Evolutionary conservation across 2,888 invertebrate genomes (phyloP).

Genomic region (Ophioninae sp.): DNA sequence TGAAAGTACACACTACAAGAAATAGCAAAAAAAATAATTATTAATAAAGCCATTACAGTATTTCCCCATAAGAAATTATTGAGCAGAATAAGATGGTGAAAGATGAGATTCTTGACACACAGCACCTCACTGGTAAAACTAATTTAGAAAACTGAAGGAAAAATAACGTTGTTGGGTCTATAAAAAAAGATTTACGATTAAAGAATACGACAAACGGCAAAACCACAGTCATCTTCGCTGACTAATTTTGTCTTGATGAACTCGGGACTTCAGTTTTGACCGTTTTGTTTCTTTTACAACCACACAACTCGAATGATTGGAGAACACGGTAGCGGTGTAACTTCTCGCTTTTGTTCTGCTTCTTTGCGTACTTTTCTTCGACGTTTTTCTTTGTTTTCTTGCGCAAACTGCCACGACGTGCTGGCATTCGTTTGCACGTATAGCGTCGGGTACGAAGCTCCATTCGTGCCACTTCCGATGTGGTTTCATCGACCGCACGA

Average conservation of each 20-base stretch:
- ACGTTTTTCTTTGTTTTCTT: conserved; percentile 2
- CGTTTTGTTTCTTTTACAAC: not conserved
- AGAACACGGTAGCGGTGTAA: conserved; percentile 13
- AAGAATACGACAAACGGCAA: no score
- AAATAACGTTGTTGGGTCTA: no score
- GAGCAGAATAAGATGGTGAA: no score
- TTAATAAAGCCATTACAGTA: no score
- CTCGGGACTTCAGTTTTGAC: not conserved
- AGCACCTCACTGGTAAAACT: no score
- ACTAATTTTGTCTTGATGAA: not conserved
- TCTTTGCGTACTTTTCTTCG: not conserved
- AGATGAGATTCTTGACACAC: no score
- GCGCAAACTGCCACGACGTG: conserved; percentile 27
- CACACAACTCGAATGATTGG: not conserved
- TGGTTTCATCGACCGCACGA: conserved; percentile 21
- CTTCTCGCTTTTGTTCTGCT: conserved; percentile 4
- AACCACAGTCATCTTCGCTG: no score
- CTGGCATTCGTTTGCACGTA: conserved; percentile 39
- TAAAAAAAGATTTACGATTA: no score
- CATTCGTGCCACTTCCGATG: conserved; percentile 35
- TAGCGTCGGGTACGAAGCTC: conserved; percentile 12
- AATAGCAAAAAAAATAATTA: no score
- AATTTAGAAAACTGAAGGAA: no score
- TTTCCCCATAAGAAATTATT: no score
- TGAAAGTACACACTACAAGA: no score